A percentile compares a stretch with the other conserved stretches of the same genome.
These are phyloP conservation scores for Scaptomyza flava DNA, from an alignment of 2,888 invertebrate genomes.

Conservation along the genomic window DNA sequence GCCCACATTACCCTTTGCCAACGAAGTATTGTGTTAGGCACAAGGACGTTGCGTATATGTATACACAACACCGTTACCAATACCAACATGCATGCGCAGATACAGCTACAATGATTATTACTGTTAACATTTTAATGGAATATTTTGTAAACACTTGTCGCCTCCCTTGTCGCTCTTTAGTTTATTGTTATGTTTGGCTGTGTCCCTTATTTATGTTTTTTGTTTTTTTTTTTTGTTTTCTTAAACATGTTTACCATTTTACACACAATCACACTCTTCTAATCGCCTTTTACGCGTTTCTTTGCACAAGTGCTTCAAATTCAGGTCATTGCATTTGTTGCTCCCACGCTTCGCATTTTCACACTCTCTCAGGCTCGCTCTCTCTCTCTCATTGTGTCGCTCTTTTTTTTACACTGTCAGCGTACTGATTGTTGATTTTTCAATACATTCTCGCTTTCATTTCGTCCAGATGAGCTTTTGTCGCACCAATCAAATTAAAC, in stretches of 20 bases:
- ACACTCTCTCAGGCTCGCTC: conserved; percentile 8
- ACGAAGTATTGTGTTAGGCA: conserved; percentile 68
- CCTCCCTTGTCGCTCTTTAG: conserved; percentile 50
- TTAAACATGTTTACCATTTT: conserved; percentile 48
- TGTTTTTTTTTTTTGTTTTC: conserved; percentile 12
- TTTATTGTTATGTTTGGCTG: conserved; percentile 34
- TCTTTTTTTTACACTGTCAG: background rate
- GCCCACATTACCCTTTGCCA: conserved; percentile 15
- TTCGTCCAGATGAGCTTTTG: conserved; percentile 38
- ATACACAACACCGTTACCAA: conserved; percentile 37
- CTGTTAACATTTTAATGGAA: conserved; percentile 43
- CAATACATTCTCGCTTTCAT: conserved; percentile 65
- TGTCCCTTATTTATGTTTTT: conserved; percentile 9
- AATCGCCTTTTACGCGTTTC: conserved; percentile 49
- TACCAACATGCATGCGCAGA: conserved; percentile 56
- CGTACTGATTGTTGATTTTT: conserved; percentile 43
- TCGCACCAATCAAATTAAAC: conserved; percentile 45
- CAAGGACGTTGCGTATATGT: conserved; percentile 70
- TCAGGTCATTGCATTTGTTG: conserved; percentile 80
- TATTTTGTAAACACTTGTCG: conserved; percentile 69
- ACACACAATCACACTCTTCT: conserved; percentile 19
- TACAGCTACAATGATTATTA: conserved; percentile 46
- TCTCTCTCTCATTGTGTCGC: conserved; percentile 11
- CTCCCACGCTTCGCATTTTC: conserved; percentile 45
- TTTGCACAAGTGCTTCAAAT: conserved; percentile 64